Percentiles rank a stretch among this genome's conserved stretches.
Conservation (phyloP, 1,140 invertebrate genomes). For the Aradophagus sp. region DNA sequence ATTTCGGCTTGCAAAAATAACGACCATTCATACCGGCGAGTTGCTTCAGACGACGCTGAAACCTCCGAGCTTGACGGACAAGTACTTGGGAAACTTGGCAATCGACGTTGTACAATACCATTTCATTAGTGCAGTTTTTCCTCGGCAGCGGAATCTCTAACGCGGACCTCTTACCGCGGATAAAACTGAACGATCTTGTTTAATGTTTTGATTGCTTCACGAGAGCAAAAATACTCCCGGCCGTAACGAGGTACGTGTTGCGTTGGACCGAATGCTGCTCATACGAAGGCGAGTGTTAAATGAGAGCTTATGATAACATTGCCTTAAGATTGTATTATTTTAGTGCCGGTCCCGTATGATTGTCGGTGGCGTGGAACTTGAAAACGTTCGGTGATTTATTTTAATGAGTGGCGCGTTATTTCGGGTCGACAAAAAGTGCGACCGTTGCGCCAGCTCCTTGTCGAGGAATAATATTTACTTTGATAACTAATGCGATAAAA, state of each 20-base stretch:
- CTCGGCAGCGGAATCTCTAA: too few relatives aligned
- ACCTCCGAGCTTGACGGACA: too few relatives aligned
- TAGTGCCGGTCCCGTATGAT: conserved; percentile 6
- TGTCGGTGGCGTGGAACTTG: background rate
- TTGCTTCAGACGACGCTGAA: too few relatives aligned
- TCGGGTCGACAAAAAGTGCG: background rate
- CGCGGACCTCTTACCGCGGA: too few relatives aligned
- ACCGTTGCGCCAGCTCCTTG: background rate
- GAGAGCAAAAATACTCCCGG: conserved; percentile 17
- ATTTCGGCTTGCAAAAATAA: too few relatives aligned
- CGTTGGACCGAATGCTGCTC: conserved; percentile 12
- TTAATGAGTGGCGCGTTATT: conserved; percentile 9
- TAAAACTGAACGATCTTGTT: conserved; percentile 9
- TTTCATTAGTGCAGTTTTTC: too few relatives aligned
- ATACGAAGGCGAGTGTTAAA: conserved; percentile 24
- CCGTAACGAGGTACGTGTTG: conserved; percentile 15
- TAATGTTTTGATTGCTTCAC: conserved; percentile 25
- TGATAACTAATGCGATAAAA: conserved; percentile 18
- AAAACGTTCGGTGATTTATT: conserved; percentile 23
- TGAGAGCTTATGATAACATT: conserved; percentile 41
- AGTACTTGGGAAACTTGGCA: too few relatives aligned
- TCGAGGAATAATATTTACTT: conserved; percentile 22
- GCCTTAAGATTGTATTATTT: conserved; percentile 45
- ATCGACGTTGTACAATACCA: too few relatives aligned
- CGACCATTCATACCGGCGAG: too few relatives aligned